Evolutionary conservation across 1,140 invertebrate species (phyloP), one percentile per base, ranked within the genome.

Genomic region (Drosophila equinoxialis): DNA sequence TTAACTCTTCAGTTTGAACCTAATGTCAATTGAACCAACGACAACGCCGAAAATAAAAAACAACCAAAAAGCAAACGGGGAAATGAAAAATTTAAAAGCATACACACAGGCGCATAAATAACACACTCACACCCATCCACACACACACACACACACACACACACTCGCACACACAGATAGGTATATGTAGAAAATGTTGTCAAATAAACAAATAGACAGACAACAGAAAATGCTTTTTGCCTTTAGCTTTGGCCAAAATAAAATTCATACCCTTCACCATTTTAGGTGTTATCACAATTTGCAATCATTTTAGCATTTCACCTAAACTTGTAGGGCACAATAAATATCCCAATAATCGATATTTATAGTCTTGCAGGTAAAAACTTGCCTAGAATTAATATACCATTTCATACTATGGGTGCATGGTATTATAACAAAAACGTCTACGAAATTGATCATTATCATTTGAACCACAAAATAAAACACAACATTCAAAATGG

Each of bases 191-290:
- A 71, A 81, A 82, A 87, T 82, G 82, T 86, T 86, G 78, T 86
- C 76, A 82, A 86, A 87, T 86, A 86, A 87, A 86, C 83, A 86
- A 86, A 70, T 66, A 26, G 61, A 68, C 61, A 75, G 65, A 75
- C 60, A 67, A 74, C 51, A 58, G 73, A 23, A 76, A 74, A 73
- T 71, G 71, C 55, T 85, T 86, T 79, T 41, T 67, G 80, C 68
- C 81, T 76, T 65, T 42, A 42, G 51, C 51, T 61, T 64, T 51
- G 45, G 45, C 45, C 11, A 51, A 51, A 51, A 51, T 51, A 51
- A 11, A 51, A 51, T 51, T 1, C 11, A 51, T 23, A 51, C 45
- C 7, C 45, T 51, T 23, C 5, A 20, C 17, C 23, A 23, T 11
- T 14, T 0, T 11, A 5, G 17, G 45, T n/a, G 3, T 23, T 23